Base-by-base conservation (phyloP, 1,140 invertebrate species). In the Caenorhabditis inopinata region DNA sequence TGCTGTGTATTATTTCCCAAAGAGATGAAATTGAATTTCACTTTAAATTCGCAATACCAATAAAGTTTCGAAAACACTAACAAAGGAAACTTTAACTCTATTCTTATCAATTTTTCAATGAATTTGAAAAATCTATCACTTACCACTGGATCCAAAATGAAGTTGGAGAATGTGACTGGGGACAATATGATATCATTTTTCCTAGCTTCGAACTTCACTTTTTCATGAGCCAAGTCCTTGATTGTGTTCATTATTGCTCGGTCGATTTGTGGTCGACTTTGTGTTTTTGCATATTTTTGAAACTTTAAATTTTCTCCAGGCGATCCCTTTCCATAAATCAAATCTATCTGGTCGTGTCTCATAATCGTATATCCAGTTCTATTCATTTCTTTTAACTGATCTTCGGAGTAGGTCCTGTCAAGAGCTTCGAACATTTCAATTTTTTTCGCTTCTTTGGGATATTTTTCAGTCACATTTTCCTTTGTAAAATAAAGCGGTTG, bases 401-500 rank as follows among this genome's bases (percentile, higher is more conserved):
- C 53, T 18, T 58, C 68, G 23, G 53, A 46, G 47, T 79, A 79
- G 23, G 38, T 79, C 21, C 73, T 68, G 25, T 79, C 77, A 9
- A 79, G 29, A 4, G 53, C 18, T 38, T 79, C 77, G 21, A 79
- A 79, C 53, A 49, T 68, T 11, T 38, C 77, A 35, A 79, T 49
- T 27, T 79, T 79, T 58, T 38, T 79, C 23, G 77, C 53, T 46
- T 79, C 77, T 46, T 68, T 29, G 16, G 85, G 85, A 76, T 79
- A 84, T 29, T 68, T 76, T n/a, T 79, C 77, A 1, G 77, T 79
- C 9, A 79, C 77, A 68, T 79, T 79, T 27, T 79, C 77, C 32
- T 79, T 79, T n/a, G 86, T 87, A 74, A 87, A 86, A 73, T 83
- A 87, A 12, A 86, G 80, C 6, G 85, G 86, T 38, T 80, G 53